Conservation (phyloP, 2,888 invertebrate genomes). For the Litoditis marina region DNA sequence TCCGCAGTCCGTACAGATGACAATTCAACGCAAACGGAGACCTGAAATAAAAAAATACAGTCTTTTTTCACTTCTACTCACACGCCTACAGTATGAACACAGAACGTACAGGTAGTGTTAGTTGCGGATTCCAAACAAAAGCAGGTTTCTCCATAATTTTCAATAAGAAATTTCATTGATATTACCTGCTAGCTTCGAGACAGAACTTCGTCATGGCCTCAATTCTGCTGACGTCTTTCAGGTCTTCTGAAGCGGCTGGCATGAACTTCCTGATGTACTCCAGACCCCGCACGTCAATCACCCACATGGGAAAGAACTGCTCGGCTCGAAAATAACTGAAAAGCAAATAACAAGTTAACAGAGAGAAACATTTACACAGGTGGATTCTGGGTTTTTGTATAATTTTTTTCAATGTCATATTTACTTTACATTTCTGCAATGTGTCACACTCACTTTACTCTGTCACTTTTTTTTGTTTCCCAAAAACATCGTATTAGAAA, state of each 20-base stretch:
- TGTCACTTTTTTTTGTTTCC: too few species aligned
- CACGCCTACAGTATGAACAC: too few species aligned
- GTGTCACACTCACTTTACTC: too few species aligned
- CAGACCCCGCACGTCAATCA: constrained; percentile 66
- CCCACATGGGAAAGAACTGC: constrained; percentile 72
- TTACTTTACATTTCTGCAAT: too few species aligned
- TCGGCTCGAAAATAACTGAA: constrained; percentile 75
- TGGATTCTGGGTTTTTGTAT: too few species aligned
- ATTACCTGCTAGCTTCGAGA: constrained; percentile 77
- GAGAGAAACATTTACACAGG: too few species aligned
- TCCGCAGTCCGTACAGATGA: constrained; percentile 76
- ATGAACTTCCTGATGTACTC: constrained; percentile 68
- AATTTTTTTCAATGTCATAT: too few species aligned
- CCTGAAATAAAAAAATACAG: constrained; percentile 20
- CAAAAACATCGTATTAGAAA: too few species aligned
- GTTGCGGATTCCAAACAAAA: too few species aligned
- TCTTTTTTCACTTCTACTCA: too few species aligned
- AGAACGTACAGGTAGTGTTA: too few species aligned
- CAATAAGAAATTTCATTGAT: neutral
- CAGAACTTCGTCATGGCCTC: constrained; percentile 86
- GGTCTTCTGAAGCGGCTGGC: constrained; percentile 79
- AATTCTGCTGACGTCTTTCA: constrained; percentile 67
- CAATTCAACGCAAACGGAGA: constrained; percentile 79
- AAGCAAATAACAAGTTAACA: neutral
- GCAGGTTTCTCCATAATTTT: too few species aligned